phyloP scores from a whole-genome alignment of 2,113 vertebrate species.

The Alaudala cheleensis region DNA sequence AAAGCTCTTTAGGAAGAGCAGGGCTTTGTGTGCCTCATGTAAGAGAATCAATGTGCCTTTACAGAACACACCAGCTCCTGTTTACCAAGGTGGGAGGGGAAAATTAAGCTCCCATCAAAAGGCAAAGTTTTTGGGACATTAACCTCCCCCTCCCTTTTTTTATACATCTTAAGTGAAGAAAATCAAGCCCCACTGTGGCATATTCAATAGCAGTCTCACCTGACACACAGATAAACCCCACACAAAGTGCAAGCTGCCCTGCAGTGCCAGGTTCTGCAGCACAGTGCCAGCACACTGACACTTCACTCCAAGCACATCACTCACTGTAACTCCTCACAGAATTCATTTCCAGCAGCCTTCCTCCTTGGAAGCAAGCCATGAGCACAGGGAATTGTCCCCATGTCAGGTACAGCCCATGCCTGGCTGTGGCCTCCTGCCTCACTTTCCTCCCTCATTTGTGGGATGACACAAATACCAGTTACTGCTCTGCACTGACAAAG shows the following conservation, averaged over 20 bases:
- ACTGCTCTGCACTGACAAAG: not conserved
- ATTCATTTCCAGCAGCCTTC: not conserved
- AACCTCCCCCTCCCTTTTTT: not conserved
- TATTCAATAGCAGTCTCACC: not conserved
- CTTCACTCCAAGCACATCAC: not conserved
- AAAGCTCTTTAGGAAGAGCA: not conserved
- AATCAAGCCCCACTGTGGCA: not conserved
- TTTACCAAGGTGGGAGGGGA: not conserved
- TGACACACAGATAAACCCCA: not conserved
- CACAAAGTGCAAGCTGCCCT: not conserved
- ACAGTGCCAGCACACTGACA: not conserved
- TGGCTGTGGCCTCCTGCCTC: not conserved
- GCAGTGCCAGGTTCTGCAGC: not conserved
- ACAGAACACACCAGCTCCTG: not conserved
- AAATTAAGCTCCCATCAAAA: not conserved
- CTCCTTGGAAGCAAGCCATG: not conserved
- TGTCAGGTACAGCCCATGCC: not conserved
- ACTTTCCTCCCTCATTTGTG: not conserved
- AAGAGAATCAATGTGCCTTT: not conserved
- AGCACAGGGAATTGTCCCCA: not conserved
- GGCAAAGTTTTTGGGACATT: not conserved
- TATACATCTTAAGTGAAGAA: not conserved
- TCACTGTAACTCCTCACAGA: not conserved
- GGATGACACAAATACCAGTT: not conserved
- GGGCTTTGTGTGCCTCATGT: not conserved